Evolutionary conservation across 2,797 vertebrate species (phyloP).

Genomic region (Macropus fuliginosus): DNA sequence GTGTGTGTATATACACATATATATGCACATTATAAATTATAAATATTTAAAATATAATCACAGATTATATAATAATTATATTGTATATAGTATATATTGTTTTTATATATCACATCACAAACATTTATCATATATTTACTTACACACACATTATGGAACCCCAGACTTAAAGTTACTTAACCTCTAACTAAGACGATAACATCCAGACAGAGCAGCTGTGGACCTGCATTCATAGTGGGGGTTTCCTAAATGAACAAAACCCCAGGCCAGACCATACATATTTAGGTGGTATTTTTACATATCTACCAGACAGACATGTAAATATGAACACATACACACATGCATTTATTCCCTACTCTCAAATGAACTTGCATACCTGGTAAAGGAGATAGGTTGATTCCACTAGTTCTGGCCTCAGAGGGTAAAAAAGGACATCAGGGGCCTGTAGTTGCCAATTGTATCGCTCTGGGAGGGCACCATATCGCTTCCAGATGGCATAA

Average conservation of each 20-base stretch:
- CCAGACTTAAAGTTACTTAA: background rate
- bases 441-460: constrained; percentile 99
- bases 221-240: background rate
- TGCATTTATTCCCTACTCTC: background rate
- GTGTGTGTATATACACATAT: background rate
- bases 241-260: background rate
- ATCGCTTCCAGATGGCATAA: constrained; percentile 99
- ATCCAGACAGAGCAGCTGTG: background rate
- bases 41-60: background rate
- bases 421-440: constrained; percentile 97
- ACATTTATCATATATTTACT: background rate
- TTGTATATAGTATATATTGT: background rate
- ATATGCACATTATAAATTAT: no score
- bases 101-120: background rate
- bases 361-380: constrained; percentile 87
- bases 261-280: background rate
- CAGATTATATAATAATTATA: background rate
- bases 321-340: background rate
- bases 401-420: constrained; percentile 95
- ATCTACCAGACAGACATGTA: background rate
- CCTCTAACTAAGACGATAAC: background rate
- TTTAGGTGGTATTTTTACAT: background rate
- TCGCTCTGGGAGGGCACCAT: constrained; percentile 95
- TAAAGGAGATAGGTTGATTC: constrained; percentile 98
- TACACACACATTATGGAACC: background rate